These are phyloP conservation scores for Argopecten irradians DNA, from an alignment of 1,140 invertebrate species.

Conservation along the genomic window DNA sequence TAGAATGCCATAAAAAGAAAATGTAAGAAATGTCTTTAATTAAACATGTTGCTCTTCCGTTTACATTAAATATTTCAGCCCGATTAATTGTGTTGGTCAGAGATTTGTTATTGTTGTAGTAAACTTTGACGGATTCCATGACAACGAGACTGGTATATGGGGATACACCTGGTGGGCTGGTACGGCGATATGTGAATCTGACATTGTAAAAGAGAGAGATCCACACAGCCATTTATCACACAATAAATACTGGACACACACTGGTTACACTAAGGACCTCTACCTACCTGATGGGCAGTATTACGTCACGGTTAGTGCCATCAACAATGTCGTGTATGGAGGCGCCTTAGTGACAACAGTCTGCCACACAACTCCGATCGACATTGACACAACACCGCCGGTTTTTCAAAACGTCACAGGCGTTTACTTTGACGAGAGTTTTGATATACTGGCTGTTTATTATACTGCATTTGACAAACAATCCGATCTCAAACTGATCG, in stretches of 20 bases:
- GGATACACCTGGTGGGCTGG: conserved; percentile 57
- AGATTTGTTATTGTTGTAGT: conserved; percentile 19
- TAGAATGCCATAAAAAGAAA: no score
- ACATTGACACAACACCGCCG: conserved; percentile 60
- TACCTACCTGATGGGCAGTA: conserved; percentile 47
- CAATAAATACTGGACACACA: conserved; percentile 46
- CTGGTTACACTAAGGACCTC: conserved; percentile 38
- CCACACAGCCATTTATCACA: conserved; percentile 41
- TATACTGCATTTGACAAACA: conserved; percentile 54
- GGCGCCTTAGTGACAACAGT: conserved; percentile 63
- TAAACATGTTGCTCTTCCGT: no score
- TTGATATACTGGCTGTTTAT: conserved; percentile 59
- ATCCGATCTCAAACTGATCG: conserved; percentile 51
- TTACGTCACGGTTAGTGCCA: conserved; percentile 55
- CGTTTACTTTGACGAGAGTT: conserved; percentile 61
- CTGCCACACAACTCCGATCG: conserved; percentile 59
- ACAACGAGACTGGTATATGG: conserved; percentile 55
- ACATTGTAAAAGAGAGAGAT: conserved; percentile 45
- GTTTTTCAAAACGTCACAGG: conserved; percentile 51
- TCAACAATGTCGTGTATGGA: conserved; percentile 59
- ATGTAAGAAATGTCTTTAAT: no score
- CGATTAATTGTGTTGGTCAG: not conserved
- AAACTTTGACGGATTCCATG: conserved; percentile 57
- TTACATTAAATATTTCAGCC: no score
- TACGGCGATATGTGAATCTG: conserved; percentile 34